phyloP scores from a whole-genome alignment of 2,113 vertebrate species.

The Heterochromis multidens region DNA sequence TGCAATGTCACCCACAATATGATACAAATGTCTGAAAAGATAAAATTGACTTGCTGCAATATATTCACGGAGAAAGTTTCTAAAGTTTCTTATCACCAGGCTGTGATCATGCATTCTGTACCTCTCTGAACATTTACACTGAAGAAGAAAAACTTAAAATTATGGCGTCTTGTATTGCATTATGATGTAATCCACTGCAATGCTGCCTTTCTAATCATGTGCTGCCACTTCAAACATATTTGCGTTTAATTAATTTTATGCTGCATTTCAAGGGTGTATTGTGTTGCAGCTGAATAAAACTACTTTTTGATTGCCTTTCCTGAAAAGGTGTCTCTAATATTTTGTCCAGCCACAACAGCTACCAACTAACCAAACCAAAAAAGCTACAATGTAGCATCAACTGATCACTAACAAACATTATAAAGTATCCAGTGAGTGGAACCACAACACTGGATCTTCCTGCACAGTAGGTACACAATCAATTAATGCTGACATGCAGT shows the following conservation, averaged over 20 bases:
- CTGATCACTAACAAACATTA: too few relatives aligned
- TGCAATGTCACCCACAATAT: not conserved
- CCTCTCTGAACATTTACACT: not conserved
- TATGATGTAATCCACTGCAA: constrained; percentile 15
- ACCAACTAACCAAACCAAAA: not conserved
- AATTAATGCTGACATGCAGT: too few relatives aligned
- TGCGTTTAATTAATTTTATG: not conserved
- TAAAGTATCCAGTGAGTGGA: too few relatives aligned
- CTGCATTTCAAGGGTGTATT: not conserved
- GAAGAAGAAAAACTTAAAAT: not conserved
- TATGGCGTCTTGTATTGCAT: not conserved
- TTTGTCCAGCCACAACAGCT: not conserved
- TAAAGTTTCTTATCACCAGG: not conserved
- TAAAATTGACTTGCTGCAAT: not conserved
- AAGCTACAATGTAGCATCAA: too few relatives aligned
- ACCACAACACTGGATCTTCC: too few relatives aligned
- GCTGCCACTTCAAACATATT: not conserved
- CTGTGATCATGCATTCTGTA: not conserved
- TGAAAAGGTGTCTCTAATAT: not conserved
- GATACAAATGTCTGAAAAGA: not conserved
- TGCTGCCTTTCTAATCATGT: not conserved
- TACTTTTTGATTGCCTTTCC: not conserved
- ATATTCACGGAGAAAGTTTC: not conserved
- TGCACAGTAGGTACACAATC: too few relatives aligned
- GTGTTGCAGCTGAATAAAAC: not conserved